Percentiles rank a stretch among this genome's conserved stretches.
Conservation (phyloP, 2,888 invertebrate genomes). For the Blastobasis adustella region DNA sequence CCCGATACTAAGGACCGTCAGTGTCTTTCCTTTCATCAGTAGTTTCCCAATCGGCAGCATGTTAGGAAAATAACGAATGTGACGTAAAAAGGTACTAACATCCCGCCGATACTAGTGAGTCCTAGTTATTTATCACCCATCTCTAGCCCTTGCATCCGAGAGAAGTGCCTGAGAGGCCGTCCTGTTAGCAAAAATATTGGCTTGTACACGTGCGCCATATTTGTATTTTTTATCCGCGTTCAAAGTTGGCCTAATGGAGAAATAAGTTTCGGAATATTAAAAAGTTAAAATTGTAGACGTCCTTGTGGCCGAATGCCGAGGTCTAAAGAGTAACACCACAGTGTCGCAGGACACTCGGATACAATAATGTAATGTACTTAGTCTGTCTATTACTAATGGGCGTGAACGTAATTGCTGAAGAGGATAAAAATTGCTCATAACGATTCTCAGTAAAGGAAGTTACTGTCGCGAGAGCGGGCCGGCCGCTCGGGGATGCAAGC, state of each 20-base stretch:
- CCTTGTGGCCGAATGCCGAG: conserved; percentile 16
- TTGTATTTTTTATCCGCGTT: conserved; percentile 19
- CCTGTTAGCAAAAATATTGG: too few species aligned
- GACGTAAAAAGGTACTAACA: too few species aligned
- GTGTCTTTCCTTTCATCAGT: too few species aligned
- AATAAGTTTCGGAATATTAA: conserved; percentile 23
- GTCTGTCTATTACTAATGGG: conserved; percentile 21
- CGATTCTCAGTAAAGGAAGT: not conserved
- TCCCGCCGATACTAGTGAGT: too few species aligned
- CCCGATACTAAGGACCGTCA: too few species aligned
- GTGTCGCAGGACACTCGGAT: conserved; percentile 32
- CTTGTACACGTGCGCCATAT: too few species aligned
- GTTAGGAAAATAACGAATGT: too few species aligned
- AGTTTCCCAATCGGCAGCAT: too few species aligned
- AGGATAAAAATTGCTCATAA: conserved; percentile 21
- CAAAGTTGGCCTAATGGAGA: conserved; percentile 44
- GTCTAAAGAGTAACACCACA: conserved; percentile 27
- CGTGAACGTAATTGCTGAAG: conserved; percentile 12
- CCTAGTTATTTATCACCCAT: too few species aligned
- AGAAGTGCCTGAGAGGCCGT: too few species aligned
- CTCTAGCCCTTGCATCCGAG: too few species aligned
- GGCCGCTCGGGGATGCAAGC: conserved; percentile 7
- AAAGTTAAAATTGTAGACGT: too few species aligned
- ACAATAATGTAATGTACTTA: conserved; percentile 28
- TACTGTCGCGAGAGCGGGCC: not conserved